Evolutionary conservation across 92 coral and sea anemone species (phyloP).

Genomic region (Actinostola sp.): DNA sequence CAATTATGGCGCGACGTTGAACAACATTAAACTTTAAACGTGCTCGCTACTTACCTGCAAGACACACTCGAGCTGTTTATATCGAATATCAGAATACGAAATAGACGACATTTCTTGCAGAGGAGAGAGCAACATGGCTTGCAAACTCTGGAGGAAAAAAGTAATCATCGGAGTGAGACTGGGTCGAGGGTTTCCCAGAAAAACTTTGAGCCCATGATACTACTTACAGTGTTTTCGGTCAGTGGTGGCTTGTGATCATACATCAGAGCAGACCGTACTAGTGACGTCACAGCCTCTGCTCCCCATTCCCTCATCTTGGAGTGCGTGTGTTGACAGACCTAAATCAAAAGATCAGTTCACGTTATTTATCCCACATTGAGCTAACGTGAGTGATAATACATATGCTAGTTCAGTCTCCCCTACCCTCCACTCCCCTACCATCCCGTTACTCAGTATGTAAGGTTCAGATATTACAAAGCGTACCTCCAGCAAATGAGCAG

Average conservation of each 20-base stretch:
- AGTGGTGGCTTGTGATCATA: conserved; percentile 90
- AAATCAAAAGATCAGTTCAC: not conserved
- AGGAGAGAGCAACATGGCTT: conserved; percentile 86
- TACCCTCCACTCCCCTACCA: not conserved
- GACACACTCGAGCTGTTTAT: conserved; percentile 95
- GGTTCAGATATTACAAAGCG: too few relatives aligned
- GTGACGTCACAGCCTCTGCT: conserved; percentile 96
- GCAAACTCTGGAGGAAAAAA: conserved; percentile 64
- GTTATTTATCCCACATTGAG: not conserved
- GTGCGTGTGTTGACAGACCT: conserved; percentile 98
- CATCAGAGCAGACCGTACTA: conserved; percentile 92
- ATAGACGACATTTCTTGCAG: conserved; percentile 93
- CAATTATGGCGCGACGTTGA: not conserved
- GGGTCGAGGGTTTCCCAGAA: not conserved
- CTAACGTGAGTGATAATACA: too few relatives aligned
- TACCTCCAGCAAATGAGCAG: conserved; percentile 98
- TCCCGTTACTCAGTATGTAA: not conserved
- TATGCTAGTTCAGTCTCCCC: too few relatives aligned
- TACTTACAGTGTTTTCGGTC: conserved; percentile 83
- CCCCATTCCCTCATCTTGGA: conserved; percentile 99
- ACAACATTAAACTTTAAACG: not conserved
- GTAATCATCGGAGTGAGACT: not conserved
- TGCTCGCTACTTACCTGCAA: conserved; percentile 68
- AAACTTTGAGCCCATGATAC: conserved; percentile 17
- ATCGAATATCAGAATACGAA: conserved; percentile 83